These are phyloP conservation scores for Thripadectes ignobilis DNA, from an alignment of 2,797 vertebrate species.

Conservation along the genomic window DNA sequence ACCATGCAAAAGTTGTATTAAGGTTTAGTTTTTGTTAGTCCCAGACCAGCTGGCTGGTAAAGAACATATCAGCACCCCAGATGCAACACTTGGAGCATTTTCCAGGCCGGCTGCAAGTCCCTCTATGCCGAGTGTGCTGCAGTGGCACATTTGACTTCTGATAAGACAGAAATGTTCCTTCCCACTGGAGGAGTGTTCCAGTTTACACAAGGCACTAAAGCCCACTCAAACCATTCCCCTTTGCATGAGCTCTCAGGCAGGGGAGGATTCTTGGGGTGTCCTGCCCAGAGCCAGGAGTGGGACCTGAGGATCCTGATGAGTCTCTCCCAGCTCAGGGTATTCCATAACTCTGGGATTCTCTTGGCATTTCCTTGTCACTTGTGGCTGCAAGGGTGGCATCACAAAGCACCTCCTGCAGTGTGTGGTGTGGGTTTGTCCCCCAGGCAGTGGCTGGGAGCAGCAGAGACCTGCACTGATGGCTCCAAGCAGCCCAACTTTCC, in stretches of 20 bases:
- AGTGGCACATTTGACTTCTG: not conserved
- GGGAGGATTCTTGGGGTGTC: no score
- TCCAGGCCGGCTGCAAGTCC: not conserved
- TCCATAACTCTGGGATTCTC: not conserved
- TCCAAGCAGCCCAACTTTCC: not conserved
- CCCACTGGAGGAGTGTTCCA: not conserved
- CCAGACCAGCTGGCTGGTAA: not conserved
- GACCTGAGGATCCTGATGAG: no score
- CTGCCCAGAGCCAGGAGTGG: no score
- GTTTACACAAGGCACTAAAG: not conserved
- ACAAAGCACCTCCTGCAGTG: not conserved
- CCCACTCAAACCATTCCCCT: not conserved
- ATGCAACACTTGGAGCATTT: not conserved
- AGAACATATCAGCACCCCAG: not conserved
- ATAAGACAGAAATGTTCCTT: not conserved
- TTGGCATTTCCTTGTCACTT: not conserved
- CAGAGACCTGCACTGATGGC: not conserved
- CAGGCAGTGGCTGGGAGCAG: not conserved
- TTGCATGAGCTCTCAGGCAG: no score
- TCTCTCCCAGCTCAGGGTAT: no score
- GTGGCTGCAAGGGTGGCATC: not conserved
- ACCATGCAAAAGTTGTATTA: not conserved
- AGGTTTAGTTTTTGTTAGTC: not conserved
- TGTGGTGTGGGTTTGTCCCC: not conserved
- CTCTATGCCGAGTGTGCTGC: not conserved